Base-by-base conservation (phyloP, 2,888 invertebrate species). In the Erynnis tages region DNA sequence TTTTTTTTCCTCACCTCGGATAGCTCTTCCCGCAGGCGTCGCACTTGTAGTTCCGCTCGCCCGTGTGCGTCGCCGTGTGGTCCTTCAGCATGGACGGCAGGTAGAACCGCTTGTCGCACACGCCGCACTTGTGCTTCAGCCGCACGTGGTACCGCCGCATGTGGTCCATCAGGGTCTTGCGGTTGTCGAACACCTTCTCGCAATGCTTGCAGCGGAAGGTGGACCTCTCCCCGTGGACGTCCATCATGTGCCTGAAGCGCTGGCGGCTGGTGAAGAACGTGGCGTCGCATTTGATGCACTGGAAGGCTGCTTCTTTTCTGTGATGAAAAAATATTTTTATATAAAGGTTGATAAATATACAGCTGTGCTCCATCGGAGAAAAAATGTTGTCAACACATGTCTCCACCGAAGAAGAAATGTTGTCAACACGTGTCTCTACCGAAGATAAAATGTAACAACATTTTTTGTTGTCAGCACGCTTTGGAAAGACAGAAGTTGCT, bases 1-100 rank as follows among this genome's bases (percentile, higher is more conserved):
- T n/a, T n/a, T n/a, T n/a, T n/a, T n/a, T n/a, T n/a, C n/a, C n/a
- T n/a, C n/a, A n/a, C n/a, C n/a, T n/a, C 34, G 82, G 82, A 37
- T 82, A 83, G 2, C 73, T 76, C 46, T 82, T 83, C 0, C 79
- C 82, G 53, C 82, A 93, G 0, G 91, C 79, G 8, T 92, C 91
- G 58, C 93, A 93, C 48, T 92, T 90, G 53, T 90, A 91, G 14
- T 84, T 87, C 23, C 89, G 83, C 30, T 91, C 91, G 40, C 90
- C 90, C 0, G 88, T 88, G 48, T 88, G 88, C 7, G 79, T 81
- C 0, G 84, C 83, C 80, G 83, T 79, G 62, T 85, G 85, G 35
- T 83, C 82, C 63, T 75, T 80, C 0, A 85, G 62, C 0, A 82
- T 79, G 64, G 82, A 83, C 0, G 80, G 71, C 0, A 83, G 80